These are phyloP conservation scores for Cephalopholis sonnerati DNA, from an alignment of 2,113 vertebrate genomes.

Conservation along the genomic window DNA sequence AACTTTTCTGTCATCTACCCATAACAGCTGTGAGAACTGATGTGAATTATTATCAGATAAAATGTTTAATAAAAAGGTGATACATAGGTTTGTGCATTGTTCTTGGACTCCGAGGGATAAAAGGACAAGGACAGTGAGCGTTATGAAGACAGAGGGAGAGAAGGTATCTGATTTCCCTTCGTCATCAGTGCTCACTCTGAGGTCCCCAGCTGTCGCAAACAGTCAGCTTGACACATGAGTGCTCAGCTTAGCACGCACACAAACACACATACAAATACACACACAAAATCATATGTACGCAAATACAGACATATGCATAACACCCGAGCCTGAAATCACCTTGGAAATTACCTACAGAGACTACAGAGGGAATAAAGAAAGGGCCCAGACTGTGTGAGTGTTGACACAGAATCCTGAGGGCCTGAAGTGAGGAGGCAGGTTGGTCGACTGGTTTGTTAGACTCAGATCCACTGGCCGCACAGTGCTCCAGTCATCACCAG, in stretches of 20 bases:
- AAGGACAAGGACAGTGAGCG: background rate
- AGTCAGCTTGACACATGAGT: constrained; percentile 73
- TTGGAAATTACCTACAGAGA: constrained; percentile 51
- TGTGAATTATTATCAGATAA: background rate
- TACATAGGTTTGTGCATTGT: background rate
- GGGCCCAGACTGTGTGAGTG: background rate
- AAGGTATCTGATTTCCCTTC: constrained; percentile 78
- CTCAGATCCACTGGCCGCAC: background rate
- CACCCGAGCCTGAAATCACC: constrained; percentile 12
- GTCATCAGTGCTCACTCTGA: constrained; percentile 64
- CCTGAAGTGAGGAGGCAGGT: constrained; percentile 34
- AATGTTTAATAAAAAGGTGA: background rate
- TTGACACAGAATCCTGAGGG: constrained; percentile 6
- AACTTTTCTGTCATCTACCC: background rate
- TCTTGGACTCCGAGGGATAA: background rate
- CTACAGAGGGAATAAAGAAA: constrained; percentile 22
- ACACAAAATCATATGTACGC: constrained; percentile 31
- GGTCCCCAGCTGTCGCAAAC: constrained; percentile 81
- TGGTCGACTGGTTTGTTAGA: constrained; percentile 21
- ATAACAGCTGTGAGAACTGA: background rate
- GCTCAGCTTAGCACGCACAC: constrained; percentile 49
- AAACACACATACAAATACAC: constrained; percentile 45
- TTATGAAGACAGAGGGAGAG: constrained; percentile 47
- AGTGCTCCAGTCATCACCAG: constrained; percentile 1
- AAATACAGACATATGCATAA: constrained; percentile 37